Evolutionary conservation across 2,113 vertebrate species (phyloP).

Genomic region (Gymnarchus niloticus): DNA sequence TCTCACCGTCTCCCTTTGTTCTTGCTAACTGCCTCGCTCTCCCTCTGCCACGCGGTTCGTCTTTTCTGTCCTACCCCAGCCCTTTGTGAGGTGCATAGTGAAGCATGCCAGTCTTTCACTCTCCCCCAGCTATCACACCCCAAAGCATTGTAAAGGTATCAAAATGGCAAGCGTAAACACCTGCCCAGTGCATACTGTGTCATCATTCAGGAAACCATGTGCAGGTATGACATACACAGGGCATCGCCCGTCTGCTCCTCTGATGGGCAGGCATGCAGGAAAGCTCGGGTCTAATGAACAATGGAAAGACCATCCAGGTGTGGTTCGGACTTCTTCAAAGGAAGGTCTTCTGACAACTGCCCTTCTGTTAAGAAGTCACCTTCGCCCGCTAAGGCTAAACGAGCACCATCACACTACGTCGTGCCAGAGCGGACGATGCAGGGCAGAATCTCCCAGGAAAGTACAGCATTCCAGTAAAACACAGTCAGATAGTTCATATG

Average conservation of each 20-base stretch:
- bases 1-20: conserved; percentile 45
- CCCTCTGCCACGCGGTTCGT: conserved; percentile 41
- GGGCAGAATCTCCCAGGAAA: neutral
- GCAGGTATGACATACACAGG: conserved; percentile 30
- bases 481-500: neutral
- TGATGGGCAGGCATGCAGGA: neutral
- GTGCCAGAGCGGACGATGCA: too few species aligned
- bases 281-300: neutral
- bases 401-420: neutral
- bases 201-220: conserved; percentile 51
- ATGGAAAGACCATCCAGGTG: neutral
- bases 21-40: conserved; percentile 49
- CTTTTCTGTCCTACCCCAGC: neutral
- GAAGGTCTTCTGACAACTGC: neutral
- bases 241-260: conserved; percentile 45
- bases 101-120: neutral
- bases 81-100: neutral
- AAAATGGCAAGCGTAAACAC: conserved; percentile 24
- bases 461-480: neutral
- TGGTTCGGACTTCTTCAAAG: neutral
- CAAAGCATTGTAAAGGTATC: neutral
- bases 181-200: conserved; percentile 50
- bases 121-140: neutral
- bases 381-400: neutral
- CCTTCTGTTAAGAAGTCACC: neutral